A percentile compares a stretch with the other conserved stretches of the same genome.
Evolutionary conservation across 2,888 invertebrate genomes (phyloP).

Genomic region (Eledona agricola): DNA sequence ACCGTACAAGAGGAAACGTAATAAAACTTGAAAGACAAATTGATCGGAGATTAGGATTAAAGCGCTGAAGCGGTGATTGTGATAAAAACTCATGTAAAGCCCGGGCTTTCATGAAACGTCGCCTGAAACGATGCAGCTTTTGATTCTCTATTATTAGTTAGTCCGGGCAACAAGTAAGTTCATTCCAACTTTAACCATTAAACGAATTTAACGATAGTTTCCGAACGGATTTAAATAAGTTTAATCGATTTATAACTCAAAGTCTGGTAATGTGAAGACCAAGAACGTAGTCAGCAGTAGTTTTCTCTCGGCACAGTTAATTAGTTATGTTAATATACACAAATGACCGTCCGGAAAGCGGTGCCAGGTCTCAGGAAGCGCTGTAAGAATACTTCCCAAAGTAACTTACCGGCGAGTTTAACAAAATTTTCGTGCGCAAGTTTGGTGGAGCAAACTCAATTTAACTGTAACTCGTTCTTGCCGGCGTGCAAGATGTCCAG

Average conservation of each 20-base stretch:
- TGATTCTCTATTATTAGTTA: conserved; percentile 24
- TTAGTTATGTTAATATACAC: conserved; percentile 5
- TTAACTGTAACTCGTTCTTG: conserved; percentile 56
- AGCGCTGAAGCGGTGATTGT: too few species aligned
- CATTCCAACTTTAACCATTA: conserved; percentile 33
- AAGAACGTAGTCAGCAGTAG: conserved; percentile 1
- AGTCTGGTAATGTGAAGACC: conserved; percentile 7
- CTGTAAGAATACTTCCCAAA: conserved; percentile 33
- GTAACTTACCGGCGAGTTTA: conserved; percentile 42
- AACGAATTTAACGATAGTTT: conserved; percentile 21
- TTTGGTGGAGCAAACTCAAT: conserved; percentile 55
- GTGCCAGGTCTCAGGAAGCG: conserved; percentile 11
- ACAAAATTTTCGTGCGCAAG: conserved; percentile 49
- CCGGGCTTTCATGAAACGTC: conserved; percentile 6
- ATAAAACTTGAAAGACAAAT: conserved; percentile 1
- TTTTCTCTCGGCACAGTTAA: not conserved
- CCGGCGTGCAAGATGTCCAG: conserved; percentile 53
- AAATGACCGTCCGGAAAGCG: not conserved
- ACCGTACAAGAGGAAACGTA: not conserved
- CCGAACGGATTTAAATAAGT: conserved; percentile 31
- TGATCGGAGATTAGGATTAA: too few species aligned
- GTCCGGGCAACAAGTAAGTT: conserved; percentile 25
- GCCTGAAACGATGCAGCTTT: conserved; percentile 29
- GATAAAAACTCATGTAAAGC: conserved; percentile 4
- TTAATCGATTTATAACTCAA: conserved; percentile 25